Percentiles rank a stretch among this genome's conserved stretches.
Conservation (phyloP, 1,140 invertebrate species). For the Caerostris darwini region DNA sequence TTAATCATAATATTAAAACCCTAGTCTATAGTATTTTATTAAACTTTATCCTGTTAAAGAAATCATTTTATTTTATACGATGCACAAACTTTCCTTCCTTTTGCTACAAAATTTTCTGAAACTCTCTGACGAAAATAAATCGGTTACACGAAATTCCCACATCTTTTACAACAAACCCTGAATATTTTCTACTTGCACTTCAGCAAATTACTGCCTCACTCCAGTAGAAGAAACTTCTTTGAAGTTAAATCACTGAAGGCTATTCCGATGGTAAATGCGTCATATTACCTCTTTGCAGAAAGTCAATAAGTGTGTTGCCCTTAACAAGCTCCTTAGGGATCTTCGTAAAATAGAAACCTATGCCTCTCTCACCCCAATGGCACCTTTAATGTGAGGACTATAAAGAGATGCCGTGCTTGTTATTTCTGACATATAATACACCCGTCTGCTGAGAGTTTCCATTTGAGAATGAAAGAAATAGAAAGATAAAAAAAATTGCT, state of each 20-base stretch:
- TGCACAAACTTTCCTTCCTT: background rate
- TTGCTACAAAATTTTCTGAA: background rate
- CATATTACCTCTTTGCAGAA: slow-evolving; percentile 47
- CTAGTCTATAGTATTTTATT: too few species aligned
- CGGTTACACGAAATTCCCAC: background rate
- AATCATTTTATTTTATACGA: too few species aligned
- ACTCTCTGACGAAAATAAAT: background rate
- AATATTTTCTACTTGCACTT: background rate
- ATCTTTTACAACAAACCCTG: background rate
- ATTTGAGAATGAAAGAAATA: background rate
- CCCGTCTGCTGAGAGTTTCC: background rate
- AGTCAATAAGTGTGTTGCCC: slow-evolving; percentile 41
- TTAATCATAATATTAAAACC: too few species aligned
- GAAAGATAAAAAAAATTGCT: background rate
- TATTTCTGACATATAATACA: slow-evolving; percentile 41
- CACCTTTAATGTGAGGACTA: slow-evolving; percentile 48
- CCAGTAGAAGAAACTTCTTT: slow-evolving; percentile 3
- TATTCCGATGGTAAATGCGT: slow-evolving; percentile 48
- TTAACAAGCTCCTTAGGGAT: slow-evolving; percentile 53
- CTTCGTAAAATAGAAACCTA: slow-evolving; percentile 41
- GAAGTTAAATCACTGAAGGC: slow-evolving; percentile 44
- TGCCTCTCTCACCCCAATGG: background rate
- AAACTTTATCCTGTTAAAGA: too few species aligned
- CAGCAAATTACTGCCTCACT: background rate
- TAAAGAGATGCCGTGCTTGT: slow-evolving; percentile 27